Conservation (phyloP, 1,140 invertebrate species). For the Elymnias hypermnestra region DNA sequence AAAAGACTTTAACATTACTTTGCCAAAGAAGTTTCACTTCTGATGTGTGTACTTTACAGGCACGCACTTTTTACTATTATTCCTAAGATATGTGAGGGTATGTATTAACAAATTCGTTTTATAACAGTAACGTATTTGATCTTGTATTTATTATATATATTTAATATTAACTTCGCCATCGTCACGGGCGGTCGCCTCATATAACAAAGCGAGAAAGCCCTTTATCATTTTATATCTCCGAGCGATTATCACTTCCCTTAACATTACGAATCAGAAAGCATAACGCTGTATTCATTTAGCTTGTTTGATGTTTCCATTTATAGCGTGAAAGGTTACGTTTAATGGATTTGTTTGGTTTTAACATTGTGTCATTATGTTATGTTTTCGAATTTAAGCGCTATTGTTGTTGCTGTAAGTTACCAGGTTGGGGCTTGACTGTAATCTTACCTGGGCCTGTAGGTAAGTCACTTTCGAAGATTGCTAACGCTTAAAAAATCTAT, state of each 20-base stretch:
- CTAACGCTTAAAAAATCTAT: no score
- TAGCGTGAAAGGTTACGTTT: not conserved
- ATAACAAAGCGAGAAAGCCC: slow-evolving; percentile 13
- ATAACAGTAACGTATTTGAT: no score
- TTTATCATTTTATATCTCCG: slow-evolving; percentile 12
- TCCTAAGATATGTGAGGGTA: no score
- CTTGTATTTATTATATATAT: not conserved
- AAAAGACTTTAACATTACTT: no score
- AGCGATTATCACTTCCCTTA: slow-evolving; percentile 17
- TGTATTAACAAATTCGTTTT: no score
- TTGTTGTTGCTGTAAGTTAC: no score
- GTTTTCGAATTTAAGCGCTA: not conserved
- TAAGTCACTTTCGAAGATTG: no score
- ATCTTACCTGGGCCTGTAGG: not conserved
- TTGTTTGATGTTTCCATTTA: slow-evolving; percentile 15
- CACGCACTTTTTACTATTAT: no score
- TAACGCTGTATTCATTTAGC: slow-evolving; percentile 16
- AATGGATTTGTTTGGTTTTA: slow-evolving; percentile 7
- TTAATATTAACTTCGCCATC: not conserved
- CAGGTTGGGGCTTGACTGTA: not conserved
- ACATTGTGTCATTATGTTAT: not conserved
- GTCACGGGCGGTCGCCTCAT: slow-evolving; percentile 11
- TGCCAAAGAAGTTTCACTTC: no score
- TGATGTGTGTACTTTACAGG: no score
- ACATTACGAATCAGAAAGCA: slow-evolving; percentile 17